Evolutionary conservation across 2,113 vertebrate species (phyloP), one percentile per base, ranked within the genome.

Genomic region (Microcebus griseorufus): DNA sequence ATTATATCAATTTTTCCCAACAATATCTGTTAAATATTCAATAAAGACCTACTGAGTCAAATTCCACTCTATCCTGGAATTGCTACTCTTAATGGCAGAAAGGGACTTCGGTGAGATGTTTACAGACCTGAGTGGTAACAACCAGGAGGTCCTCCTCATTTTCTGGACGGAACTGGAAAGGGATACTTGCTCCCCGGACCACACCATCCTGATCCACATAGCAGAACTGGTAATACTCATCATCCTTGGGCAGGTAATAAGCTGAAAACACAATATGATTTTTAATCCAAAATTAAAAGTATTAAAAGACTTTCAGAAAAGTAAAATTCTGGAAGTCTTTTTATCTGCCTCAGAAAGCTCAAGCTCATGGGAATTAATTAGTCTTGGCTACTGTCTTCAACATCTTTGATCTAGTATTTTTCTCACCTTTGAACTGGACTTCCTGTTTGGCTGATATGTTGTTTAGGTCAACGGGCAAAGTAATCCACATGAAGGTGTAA

Each of bases 201-300:
- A 97, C 13, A 0, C 98, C 98, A 6, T 99, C 98, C 84, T 98
- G 96, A 92, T 99, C 98, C 10, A 99, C 73, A 20, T 99, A 99
- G 97, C 98, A 99, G 97, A 99, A 99, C 94, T 99, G 99, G 92
- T 99, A 99, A 94, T 98, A 97, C 51, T 99, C 98, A 18, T 98
- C 98, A 67, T 99, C 98, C 65, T 98, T 98, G 0, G 99, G 99
- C 22, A 99, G 97, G 96, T 99, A 99, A 53, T 98, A 99, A 86
- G 98, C 99, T 99, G 83, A 60, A 96, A 95, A 90, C 34, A 92
- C 60, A 97, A 55, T 5, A 96, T 85, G 37, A 39, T 37, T 89
- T 94, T 82, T 72, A 79, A 88, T 13, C 18, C 45, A 76, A 89
- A 94, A 42, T 65, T 55, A 20, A 53, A 53, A 53, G 53, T 53